phyloP scores from a whole-genome alignment of 1,140 invertebrate species.

The Zaprionus inermis region DNA sequence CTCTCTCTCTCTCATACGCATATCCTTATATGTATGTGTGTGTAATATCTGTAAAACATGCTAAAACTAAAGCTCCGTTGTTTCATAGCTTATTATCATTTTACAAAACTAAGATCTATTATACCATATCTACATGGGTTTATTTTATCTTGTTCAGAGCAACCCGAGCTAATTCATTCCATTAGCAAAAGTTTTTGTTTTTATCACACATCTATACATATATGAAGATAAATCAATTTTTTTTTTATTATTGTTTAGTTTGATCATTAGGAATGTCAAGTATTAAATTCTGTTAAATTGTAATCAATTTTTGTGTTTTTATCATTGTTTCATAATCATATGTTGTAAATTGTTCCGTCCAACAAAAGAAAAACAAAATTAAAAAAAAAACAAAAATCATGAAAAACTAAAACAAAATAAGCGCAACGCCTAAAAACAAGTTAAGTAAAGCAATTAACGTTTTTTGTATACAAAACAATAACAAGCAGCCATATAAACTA shows the following conservation, averaged over 20 bases:
- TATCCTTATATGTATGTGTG: slow-evolving; percentile 39
- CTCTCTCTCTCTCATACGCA: slow-evolving; percentile 28
- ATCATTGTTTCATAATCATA: slow-evolving; percentile 81
- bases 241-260: slow-evolving; percentile 27
- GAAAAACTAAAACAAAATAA: slow-evolving; percentile 21
- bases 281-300: slow-evolving; percentile 65
- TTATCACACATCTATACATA: slow-evolving; percentile 14
- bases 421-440: slow-evolving; percentile 30
- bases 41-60: slow-evolving; percentile 39
- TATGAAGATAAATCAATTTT: slow-evolving; percentile 21
- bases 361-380: slow-evolving; percentile 57
- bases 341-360: slow-evolving; percentile 83
- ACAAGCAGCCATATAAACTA: slow-evolving; percentile 31
- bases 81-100: slow-evolving; percentile 8
- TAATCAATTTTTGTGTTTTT: slow-evolving; percentile 35
- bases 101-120: not conserved
- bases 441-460: slow-evolving; percentile 24
- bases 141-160: slow-evolving; percentile 9
- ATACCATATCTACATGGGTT: slow-evolving; percentile 18
- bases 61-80: slow-evolving; percentile 22
- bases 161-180: slow-evolving; percentile 65
- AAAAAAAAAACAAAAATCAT: slow-evolving; percentile 42
- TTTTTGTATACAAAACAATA: slow-evolving; percentile 31
- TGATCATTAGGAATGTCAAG: slow-evolving; percentile 55
- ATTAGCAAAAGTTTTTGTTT: slow-evolving; percentile 62